Evolutionary conservation across 1,140 invertebrate genomes (phyloP), one percentile per base, ranked within the genome.

Genomic region (Procambarus clarkii): DNA sequence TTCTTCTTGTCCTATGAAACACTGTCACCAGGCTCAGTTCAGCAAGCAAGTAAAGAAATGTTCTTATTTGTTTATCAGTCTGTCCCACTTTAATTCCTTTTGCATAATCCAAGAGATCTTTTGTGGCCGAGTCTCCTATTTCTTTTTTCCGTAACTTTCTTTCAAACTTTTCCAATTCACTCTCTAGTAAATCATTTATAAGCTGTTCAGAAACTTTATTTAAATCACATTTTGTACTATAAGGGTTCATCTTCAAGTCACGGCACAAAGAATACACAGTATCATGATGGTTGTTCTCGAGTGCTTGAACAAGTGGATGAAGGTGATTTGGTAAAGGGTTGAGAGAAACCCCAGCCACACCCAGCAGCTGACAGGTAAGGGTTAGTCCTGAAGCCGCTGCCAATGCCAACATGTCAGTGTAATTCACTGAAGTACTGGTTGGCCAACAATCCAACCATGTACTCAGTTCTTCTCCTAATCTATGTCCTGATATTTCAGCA

Each of bases 161-260:
- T 44, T 91, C 88, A 85, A 91, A 83, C 8, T 69, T 78, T 24
- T 83, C 48, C 15, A 91, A 48, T 64, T 91, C 88, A 79, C 88
- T 85, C 58, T 77, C 54, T 34, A 85, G 11, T 11, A 91, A 82
- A 69, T 91, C 81, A 45, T 78, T 79, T 18, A 69, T n/a, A 11
- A 91, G 74, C 45, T 79, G 88, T 54, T 83, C 76, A 15, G 88
- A 77, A 64, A 91, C 44, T 1, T 76, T 24, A 48, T 45, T 45
- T n/a, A 71, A 34, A 48, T 48, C n/a, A 46, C 11, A 50, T 3
- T 45, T n/a, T n/a, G 74, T 48, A 64, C 46, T 78, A 54, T 69
- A 85, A 44, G 88, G 88, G 44, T 91, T 91, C 88, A 91, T 91
- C 58, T 85, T 91, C 44, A 91, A 48, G 82, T 91, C 88, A 54